Conservation (phyloP, 2,113 vertebrate species). For the Poicephalus meyeri region DNA sequence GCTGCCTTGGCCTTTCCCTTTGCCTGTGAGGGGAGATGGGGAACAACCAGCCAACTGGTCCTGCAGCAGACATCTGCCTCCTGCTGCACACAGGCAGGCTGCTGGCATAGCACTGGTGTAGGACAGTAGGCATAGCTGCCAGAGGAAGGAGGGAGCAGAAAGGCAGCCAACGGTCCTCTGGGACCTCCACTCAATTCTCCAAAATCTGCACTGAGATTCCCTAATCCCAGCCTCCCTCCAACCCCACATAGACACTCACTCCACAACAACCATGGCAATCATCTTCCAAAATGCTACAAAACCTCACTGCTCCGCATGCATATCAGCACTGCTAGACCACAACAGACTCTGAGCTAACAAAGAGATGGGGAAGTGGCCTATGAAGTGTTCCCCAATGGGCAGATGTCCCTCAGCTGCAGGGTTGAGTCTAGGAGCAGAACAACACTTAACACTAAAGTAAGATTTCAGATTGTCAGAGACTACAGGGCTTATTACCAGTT, state of each 20-base stretch:
- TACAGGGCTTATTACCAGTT: neutral
- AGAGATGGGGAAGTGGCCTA: neutral
- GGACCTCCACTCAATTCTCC: neutral
- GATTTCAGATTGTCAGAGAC: neutral
- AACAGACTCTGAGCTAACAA: neutral
- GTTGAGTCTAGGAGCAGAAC: neutral
- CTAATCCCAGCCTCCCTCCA: neutral
- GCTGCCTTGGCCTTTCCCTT: neutral
- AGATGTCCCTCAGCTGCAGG: neutral
- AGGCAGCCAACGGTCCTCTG: neutral
- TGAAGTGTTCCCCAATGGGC: neutral
- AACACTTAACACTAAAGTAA: neutral
- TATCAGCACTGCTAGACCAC: neutral
- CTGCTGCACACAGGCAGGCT: neutral
- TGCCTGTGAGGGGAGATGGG: neutral
- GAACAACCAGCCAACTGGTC: neutral
- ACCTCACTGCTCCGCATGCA: neutral
- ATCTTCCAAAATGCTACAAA: neutral
- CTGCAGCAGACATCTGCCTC: neutral
- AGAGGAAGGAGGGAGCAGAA: no score
- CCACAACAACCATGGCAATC: no score
- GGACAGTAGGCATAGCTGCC: neutral
- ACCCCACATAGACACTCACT: neutral
- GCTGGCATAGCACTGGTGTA: rapidly evolving
- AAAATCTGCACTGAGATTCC: neutral